Evolutionary conservation across 2,113 vertebrate genomes (phyloP).

Genomic region (Porphyrio hochstetteri): DNA sequence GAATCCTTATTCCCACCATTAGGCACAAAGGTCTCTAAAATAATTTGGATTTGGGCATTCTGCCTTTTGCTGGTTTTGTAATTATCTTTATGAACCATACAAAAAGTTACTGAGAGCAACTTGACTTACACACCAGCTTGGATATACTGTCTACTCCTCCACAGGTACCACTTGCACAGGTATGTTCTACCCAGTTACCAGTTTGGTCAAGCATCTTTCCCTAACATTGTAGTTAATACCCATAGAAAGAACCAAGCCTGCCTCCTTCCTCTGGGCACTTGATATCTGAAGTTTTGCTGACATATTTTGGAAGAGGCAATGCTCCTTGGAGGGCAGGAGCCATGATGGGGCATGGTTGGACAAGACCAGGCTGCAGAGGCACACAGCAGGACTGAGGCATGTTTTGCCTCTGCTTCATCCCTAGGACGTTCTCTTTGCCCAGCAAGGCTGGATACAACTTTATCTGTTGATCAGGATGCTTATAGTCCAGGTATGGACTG

Average conservation of each 20-base stretch:
- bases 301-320: background rate
- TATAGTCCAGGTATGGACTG: background rate
- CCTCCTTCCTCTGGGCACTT: background rate
- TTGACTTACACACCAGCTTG: background rate
- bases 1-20: background rate
- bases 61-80: background rate
- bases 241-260: background rate
- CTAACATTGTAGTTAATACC: background rate
- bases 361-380: background rate
- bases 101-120: background rate
- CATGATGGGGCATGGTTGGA: background rate
- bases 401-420: background rate
- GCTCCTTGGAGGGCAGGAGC: background rate
- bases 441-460: background rate
- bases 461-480: background rate
- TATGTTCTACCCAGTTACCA: background rate
- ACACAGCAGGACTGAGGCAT: fast-evolving
- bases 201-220: background rate
- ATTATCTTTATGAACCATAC: background rate
- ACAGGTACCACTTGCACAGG: background rate
- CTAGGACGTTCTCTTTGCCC: background rate
- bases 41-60: background rate
- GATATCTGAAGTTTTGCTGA: background rate
- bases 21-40: background rate
- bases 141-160: background rate